Evolutionary conservation across 2,113 vertebrate species (phyloP).

Genomic region (Forbesichthys agassizii): DNA sequence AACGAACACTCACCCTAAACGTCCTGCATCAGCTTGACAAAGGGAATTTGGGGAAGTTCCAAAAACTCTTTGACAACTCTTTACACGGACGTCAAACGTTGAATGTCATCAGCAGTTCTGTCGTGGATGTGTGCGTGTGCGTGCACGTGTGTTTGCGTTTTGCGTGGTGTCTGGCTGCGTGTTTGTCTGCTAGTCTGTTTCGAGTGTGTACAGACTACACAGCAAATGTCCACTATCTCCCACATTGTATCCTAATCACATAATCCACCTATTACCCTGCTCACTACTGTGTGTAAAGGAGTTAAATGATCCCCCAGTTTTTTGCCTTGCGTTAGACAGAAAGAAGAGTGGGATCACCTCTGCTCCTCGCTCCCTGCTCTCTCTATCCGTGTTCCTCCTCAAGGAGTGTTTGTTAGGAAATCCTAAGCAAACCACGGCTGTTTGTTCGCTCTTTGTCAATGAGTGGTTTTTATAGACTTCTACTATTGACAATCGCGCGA

Average conservation of each 20-base stretch:
- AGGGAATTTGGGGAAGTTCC: constrained; percentile 1
- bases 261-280: neutral
- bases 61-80: constrained; percentile 4
- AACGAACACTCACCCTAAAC: constrained; percentile 22
- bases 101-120: neutral
- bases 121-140: neutral
- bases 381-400: constrained; percentile 50
- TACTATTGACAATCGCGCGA: constrained; percentile 78
- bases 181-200: neutral
- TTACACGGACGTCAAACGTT: constrained; percentile 19
- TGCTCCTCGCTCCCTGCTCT: constrained; percentile 12
- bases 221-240: neutral
- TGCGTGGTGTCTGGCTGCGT: neutral
- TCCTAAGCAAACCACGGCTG: constrained; percentile 79
- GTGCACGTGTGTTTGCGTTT: neutral
- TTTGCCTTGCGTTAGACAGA: constrained; percentile 5
- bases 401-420: constrained; percentile 82
- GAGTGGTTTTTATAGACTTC: constrained; percentile 80
- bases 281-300: constrained; percentile 7
- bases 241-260: neutral
- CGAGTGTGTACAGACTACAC: neutral
- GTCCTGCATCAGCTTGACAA: constrained; percentile 9
- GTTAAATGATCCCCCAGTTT: neutral
- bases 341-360: constrained; percentile 15
- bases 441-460: constrained; percentile 82